Base-by-base conservation (phyloP, 1,140 invertebrate genomes). In the Chrysomallon squamiferum region DNA sequence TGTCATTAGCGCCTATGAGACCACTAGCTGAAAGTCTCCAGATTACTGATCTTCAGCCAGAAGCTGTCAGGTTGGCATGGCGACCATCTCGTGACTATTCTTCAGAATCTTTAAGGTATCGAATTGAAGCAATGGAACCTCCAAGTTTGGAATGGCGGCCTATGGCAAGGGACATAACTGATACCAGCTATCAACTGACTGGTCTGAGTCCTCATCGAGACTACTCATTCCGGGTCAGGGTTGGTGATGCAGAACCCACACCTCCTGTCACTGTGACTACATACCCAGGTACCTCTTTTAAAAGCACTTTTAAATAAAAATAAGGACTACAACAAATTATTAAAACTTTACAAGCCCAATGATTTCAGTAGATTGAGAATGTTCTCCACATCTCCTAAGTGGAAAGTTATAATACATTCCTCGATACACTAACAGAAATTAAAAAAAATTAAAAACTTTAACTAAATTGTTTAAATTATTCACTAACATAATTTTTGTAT, bases 141-240 rank as follows among this genome's bases (percentile, higher is more conserved):
- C 77, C 79, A 5, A 73, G 72, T 38, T 35, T 56, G 43, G 69
- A 75, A 54, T 81, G 79, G 79, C 56, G 67, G 5, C 76, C 76
- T 30, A 45, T 81, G 15, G 76, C 75, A 20, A 68, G 68, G 18
- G 72, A 74, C 27, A 50, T 79, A 15, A 52, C 66, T 13, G 79
- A 79, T 50, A 79, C 74, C 0, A 66, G 68, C 15, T 79, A 79
- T 62, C 67, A 59, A 22, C 73, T 80, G 22, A 69, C 66, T n/a
- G 79, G 79, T 29, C 59, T 81, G 47, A 65, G 60, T 32, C 72
- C 77, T n/a, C 71, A 70, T 15, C 56, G 59, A 22, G 79, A 81
- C 63, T 81, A 81, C 68, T 69, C 71, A 22, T 79, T 79, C 64
- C 69, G 77, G 9, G 68, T 81, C 3, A 69, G 75, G 75, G 66